Evolutionary conservation across 92 coral and sea anemone genomes (phyloP).

Genomic region (Palythoa heliodiscus): DNA sequence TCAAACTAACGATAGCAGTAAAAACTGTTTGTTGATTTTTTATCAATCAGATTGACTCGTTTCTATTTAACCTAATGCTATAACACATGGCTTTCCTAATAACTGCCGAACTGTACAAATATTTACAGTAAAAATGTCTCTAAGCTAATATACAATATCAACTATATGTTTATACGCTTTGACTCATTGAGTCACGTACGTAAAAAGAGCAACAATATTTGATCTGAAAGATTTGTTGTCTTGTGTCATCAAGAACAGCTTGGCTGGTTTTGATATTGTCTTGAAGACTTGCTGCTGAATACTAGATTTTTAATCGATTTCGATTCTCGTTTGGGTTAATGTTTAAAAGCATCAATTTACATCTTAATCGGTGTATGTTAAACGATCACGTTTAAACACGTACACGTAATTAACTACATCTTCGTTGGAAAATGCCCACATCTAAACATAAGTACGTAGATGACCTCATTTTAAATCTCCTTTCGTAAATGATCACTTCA

Average conservation of each 20-base stretch:
- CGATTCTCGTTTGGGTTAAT: too few species aligned
- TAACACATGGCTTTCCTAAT: not conserved
- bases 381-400: not conserved
- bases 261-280: not conserved
- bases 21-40: slow-evolving; percentile 5
- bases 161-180: not conserved
- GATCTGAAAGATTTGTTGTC: not conserved
- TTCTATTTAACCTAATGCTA: not conserved
- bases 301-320: too few species aligned
- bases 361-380: not conserved
- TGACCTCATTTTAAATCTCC: not conserved
- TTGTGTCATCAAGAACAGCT: not conserved
- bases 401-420: not conserved
- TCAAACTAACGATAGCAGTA: not conserved
- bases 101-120: slow-evolving; percentile 30
- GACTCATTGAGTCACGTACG: not conserved
- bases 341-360: not conserved
- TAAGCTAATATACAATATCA: slow-evolving; percentile 20
- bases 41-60: too few species aligned
- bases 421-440: not conserved
- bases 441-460: not conserved
- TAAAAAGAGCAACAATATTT: not conserved
- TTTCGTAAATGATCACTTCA: not conserved
- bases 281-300: not conserved
- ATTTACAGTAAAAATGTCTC: slow-evolving; percentile 36